These are phyloP conservation scores for Latrodectus hesperus DNA, from an alignment of 2,888 invertebrate genomes.

Conservation along the genomic window DNA sequence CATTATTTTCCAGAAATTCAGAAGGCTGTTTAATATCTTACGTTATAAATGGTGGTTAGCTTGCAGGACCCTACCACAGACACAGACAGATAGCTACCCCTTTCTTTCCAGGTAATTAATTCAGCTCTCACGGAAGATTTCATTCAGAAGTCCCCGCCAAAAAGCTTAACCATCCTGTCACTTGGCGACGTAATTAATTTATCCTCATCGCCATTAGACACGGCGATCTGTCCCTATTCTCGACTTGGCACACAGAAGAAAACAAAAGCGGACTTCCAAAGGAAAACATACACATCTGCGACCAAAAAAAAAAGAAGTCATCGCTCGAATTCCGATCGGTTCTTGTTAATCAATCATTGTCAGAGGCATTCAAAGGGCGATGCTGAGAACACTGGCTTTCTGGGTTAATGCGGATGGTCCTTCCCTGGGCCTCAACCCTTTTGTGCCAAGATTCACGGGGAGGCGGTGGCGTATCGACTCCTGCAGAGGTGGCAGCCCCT, in stretches of 20 bases:
- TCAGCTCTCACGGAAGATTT: too few species aligned
- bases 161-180: conserved; percentile 27
- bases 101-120: too few species aligned
- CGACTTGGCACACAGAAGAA: conserved; percentile 15
- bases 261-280: conserved; percentile 29
- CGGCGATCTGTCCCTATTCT: conserved; percentile 17
- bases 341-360: conserved; percentile 60
- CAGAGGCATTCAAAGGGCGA: conserved; percentile 29
- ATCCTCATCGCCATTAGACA: conserved; percentile 57
- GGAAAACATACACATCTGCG: neutral
- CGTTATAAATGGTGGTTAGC: too few species aligned
- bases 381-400: conserved; percentile 34
- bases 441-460: neutral
- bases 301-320: conserved; percentile 21
- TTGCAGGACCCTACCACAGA: too few species aligned
- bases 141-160: too few species aligned
- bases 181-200: conserved; percentile 44
- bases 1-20: too few species aligned
- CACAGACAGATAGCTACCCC: too few species aligned
- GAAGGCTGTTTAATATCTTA: too few species aligned
- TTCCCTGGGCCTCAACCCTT: neutral
- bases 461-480: neutral
- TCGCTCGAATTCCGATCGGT: conserved; percentile 32
- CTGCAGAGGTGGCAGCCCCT: neutral
- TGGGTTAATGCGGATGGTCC: conserved; percentile 57